These are phyloP conservation scores for Orius laevigatus DNA, from an alignment of 1,140 invertebrate genomes.

Conservation along the genomic window DNA sequence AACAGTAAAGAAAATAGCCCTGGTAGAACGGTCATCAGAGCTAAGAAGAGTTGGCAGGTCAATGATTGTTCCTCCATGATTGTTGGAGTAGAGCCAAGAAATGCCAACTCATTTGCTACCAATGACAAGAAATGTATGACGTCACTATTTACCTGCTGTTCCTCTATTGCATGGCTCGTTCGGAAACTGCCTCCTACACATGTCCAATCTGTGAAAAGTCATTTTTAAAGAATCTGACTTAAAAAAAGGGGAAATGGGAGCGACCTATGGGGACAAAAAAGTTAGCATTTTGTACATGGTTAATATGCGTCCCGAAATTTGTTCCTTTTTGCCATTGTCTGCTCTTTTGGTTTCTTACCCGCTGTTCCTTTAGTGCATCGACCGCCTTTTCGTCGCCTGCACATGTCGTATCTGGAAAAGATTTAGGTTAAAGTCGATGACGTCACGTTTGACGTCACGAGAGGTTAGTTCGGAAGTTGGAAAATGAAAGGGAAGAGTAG, in stretches of 20 bases:
- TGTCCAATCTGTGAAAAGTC: slow-evolving; percentile 80
- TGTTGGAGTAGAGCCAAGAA: too few species aligned
- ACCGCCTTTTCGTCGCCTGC: slow-evolving; percentile 81
- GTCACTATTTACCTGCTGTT: slow-evolving; percentile 70
- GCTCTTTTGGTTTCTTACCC: slow-evolving; percentile 44
- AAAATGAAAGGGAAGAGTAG: too few species aligned
- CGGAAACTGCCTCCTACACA: slow-evolving; percentile 88
- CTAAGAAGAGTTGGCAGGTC: too few species aligned
- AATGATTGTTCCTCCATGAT: too few species aligned
- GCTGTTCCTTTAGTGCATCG: slow-evolving; percentile 91
- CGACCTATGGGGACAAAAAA: slow-evolving; percentile 19
- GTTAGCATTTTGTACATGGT: slow-evolving; percentile 8
- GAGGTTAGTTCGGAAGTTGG: too few species aligned
- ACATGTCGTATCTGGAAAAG: slow-evolving; percentile 80
- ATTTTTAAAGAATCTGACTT: slow-evolving; percentile 11
- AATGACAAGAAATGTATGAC: too few species aligned
- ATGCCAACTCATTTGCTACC: too few species aligned
- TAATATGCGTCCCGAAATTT: background rate
- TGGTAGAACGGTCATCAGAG: too few species aligned
- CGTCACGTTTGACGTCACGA: too few species aligned
- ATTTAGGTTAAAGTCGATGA: slow-evolving; percentile 1
- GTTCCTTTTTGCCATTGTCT: slow-evolving; percentile 15
- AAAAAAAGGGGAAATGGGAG: slow-evolving; percentile 18
- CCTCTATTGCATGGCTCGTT: slow-evolving; percentile 92
- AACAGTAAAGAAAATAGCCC: too few species aligned